Percentiles rank a stretch among this genome's conserved stretches.
Evolutionary conservation across 2,888 invertebrate species (phyloP).

Genomic region (Pelosia muscerda): DNA sequence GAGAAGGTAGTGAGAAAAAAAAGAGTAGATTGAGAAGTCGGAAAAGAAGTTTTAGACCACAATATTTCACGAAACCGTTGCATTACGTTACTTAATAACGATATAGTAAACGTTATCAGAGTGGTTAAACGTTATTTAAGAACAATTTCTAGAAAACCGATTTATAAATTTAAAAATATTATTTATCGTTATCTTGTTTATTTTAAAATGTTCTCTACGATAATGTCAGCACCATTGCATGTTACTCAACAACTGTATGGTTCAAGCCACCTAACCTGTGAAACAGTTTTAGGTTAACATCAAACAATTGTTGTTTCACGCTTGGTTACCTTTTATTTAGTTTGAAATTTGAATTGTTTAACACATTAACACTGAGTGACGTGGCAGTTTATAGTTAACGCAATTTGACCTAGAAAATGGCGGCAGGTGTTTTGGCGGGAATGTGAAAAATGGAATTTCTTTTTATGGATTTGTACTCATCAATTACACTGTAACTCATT

Average conservation of each 20-base stretch:
- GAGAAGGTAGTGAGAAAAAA: background rate
- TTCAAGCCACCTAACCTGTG: conserved; percentile 36
- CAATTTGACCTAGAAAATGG: conserved; percentile 43
- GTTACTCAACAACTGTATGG: conserved; percentile 43
- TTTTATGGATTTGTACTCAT: background rate
- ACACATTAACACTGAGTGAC: conserved; percentile 51
- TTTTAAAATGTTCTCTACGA: conserved; percentile 14
- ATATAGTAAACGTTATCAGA: background rate
- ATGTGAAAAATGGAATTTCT: conserved; percentile 13
- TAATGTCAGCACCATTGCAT: conserved; percentile 16
- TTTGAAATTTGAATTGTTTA: conserved; percentile 57
- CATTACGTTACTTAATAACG: background rate
- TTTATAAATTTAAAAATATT: background rate
- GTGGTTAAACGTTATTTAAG: background rate
- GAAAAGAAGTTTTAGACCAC: background rate
- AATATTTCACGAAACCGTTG: background rate
- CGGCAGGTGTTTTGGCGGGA: conserved; percentile 27
- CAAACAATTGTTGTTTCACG: conserved; percentile 56
- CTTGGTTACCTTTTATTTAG: conserved; percentile 48
- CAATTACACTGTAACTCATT: background rate
- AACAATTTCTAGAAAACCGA: background rate
- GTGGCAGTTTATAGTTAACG: conserved; percentile 44
- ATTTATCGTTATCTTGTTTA: conserved; percentile 15
- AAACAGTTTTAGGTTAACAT: conserved; percentile 47
- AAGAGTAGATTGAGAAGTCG: background rate